phyloP scores from a whole-genome alignment of 2,113 vertebrate species.

The Halcyon malimbica region DNA sequence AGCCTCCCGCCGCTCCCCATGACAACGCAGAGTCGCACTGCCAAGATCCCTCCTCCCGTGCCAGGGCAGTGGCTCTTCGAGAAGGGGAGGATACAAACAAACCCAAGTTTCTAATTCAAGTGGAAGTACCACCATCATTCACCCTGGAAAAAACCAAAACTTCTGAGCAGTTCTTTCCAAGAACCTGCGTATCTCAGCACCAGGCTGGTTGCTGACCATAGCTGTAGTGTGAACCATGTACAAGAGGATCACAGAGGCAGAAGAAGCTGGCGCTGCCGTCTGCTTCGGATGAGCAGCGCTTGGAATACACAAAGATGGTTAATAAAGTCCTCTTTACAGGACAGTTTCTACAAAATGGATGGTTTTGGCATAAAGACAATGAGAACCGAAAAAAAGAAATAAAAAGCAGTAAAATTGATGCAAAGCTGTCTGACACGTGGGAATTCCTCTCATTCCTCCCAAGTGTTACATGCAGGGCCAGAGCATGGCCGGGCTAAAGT shows the following conservation, averaged over 20 bases:
- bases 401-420: neutral
- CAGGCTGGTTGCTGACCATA: neutral
- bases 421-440: slow-evolving; percentile 31
- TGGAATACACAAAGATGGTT: neutral
- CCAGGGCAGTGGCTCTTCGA: slow-evolving; percentile 37
- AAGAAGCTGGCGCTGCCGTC: neutral
- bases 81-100: neutral
- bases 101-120: slow-evolving; percentile 24
- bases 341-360: slow-evolving; percentile 35
- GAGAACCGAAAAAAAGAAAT: neutral
- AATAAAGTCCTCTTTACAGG: slow-evolving; percentile 8
- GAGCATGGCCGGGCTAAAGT: slow-evolving; percentile 10
- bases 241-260: slow-evolving; percentile 15
- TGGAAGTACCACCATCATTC: slow-evolving; percentile 42
- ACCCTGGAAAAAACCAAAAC: neutral
- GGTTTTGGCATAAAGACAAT: slow-evolving; percentile 10
- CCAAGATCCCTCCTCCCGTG: slow-evolving; percentile 1
- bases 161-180: slow-evolving; percentile 12
- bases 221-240: slow-evolving; percentile 41
- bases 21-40: neutral
- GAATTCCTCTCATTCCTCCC: slow-evolving; percentile 20
- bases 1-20: neutral
- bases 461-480: slow-evolving; percentile 15
- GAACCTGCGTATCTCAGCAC: neutral
- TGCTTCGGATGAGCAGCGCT: slow-evolving; percentile 22